Base-by-base conservation (phyloP, 2,888 invertebrate genomes). In the Limenitis camilla region DNA sequence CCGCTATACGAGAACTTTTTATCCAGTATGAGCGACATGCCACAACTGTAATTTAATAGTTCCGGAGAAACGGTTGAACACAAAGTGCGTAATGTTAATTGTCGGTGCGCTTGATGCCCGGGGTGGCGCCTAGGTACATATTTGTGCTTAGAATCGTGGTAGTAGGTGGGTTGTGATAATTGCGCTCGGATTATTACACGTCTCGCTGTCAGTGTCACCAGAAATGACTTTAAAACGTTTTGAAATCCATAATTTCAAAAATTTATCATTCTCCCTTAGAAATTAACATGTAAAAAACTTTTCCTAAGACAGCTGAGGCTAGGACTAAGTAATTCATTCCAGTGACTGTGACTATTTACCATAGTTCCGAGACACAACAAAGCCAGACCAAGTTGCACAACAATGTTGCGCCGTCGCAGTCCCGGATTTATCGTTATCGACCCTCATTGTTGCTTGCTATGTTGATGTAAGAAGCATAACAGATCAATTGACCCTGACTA, bases 51-150 rank as follows among this genome's bases (percentile, higher is more conserved):
- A 78, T 80, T 81, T 79, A 76, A 79, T 78, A 77, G 81, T 80
- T 81, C 79, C 78, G 78, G 75, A 72, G 77, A 81, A 79, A 73
- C 75, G 61, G 73, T 74, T 71, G 72, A 74, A 70, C 72, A 70
- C 69, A 67, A 68, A 63, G 68, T 61, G 66, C 66, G 71, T 72
- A 72, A 73, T 59, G 66, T 64, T 74, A 78, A 80, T 80, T 74
- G 68, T 71, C 72, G 65, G 69, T 67, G 70, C 63, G 60, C 65
- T 60, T 66, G 63, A 68, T 71, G 74, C 74, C 27, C n/a, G 38
- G 31, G 49, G 52, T 48, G 60, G 55, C 75, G 79, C 72, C 74
- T 78, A 76, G 73, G 67, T 67, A 74, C 68, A 76, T 75, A 68
- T 69, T 67, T 72, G 65, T 59, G 65, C 56, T 49, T 39, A 38